Evolutionary conservation across 2,888 invertebrate genomes (phyloP).

Genomic region (Eupithecia tripunctaria): DNA sequence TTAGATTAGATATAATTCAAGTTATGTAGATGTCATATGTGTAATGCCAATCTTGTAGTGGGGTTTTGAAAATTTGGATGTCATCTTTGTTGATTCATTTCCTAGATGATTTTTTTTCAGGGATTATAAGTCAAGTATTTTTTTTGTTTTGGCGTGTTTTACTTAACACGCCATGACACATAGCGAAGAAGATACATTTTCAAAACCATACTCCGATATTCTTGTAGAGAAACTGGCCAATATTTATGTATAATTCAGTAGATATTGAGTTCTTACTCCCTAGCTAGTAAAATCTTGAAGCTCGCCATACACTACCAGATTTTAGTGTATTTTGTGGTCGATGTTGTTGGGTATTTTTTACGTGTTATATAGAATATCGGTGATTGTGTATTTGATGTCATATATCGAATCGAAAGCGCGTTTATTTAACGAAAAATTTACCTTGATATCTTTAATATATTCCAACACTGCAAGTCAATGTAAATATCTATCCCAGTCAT

Average conservation of each 20-base stretch:
- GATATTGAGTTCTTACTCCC: slow-evolving; percentile 51
- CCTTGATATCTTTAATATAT: neutral
- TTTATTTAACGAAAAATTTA: neutral
- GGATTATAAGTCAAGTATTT: neutral
- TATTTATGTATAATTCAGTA: slow-evolving; percentile 51
- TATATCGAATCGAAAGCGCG: neutral
- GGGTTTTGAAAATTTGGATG: slow-evolving; percentile 20
- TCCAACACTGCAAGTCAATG: neutral
- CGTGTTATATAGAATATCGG: neutral
- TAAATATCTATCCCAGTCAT: neutral
- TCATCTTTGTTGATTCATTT: neutral
- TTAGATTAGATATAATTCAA: slow-evolving; percentile 30
- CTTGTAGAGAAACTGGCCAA: neutral
- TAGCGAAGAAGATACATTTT: neutral
- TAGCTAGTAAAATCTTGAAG: slow-evolving; percentile 43
- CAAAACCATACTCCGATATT: slow-evolving; percentile 9
- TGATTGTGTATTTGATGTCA: neutral
- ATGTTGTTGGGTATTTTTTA: slow-evolving; percentile 33
- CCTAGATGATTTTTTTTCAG: neutral
- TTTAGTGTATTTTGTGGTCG: slow-evolving; percentile 41
- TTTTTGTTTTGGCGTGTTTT: neutral
- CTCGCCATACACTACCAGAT: slow-evolving; percentile 49
- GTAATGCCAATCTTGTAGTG: slow-evolving; percentile 16
- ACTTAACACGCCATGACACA: neutral
- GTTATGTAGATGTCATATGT: slow-evolving; percentile 25